These are phyloP conservation scores for Selene dorsalis DNA, from an alignment of 2,797 vertebrate species.

Conservation along the genomic window DNA sequence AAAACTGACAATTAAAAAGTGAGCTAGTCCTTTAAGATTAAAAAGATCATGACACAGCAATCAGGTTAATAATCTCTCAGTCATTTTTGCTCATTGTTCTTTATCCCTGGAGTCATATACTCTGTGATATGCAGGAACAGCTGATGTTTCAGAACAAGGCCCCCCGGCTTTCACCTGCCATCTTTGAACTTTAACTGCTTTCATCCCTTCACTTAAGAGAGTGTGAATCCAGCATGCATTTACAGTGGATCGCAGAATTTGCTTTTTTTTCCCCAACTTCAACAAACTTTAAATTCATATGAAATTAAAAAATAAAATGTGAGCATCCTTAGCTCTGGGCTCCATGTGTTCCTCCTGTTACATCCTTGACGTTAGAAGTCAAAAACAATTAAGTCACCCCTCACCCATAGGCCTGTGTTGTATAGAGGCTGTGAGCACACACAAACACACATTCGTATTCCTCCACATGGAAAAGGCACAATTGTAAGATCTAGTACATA, in stretches of 20 bases:
- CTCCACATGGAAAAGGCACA: background rate
- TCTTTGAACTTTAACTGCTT: constrained; percentile 32
- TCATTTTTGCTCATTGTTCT: background rate
- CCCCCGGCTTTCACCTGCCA: constrained; percentile 7
- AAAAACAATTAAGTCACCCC: constrained; percentile 74
- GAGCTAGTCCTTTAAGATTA: background rate
- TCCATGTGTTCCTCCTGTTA: constrained; percentile 62
- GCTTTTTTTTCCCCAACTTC: background rate
- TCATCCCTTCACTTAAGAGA: constrained; percentile 1
- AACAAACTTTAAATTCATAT: constrained; percentile 43
- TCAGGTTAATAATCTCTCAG: background rate
- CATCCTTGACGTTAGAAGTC: constrained; percentile 65
- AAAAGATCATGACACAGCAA: background rate
- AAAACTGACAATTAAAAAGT: constrained; percentile 10
- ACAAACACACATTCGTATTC: background rate
- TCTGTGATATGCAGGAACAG: background rate
- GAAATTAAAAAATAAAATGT: constrained; percentile 29
- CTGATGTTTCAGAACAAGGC: background rate
- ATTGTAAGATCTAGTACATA: constrained; percentile 52
- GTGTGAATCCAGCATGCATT: constrained; percentile 15
- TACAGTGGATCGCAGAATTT: constrained; percentile 17
- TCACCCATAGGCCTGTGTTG: constrained; percentile 57
- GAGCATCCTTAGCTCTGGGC: constrained; percentile 57
- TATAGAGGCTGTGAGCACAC: constrained; percentile 28
- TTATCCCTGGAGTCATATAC: too few relatives aligned